Evolutionary conservation across 2,797 vertebrate genomes (phyloP).

Genomic region (Malurus leucopterus): DNA sequence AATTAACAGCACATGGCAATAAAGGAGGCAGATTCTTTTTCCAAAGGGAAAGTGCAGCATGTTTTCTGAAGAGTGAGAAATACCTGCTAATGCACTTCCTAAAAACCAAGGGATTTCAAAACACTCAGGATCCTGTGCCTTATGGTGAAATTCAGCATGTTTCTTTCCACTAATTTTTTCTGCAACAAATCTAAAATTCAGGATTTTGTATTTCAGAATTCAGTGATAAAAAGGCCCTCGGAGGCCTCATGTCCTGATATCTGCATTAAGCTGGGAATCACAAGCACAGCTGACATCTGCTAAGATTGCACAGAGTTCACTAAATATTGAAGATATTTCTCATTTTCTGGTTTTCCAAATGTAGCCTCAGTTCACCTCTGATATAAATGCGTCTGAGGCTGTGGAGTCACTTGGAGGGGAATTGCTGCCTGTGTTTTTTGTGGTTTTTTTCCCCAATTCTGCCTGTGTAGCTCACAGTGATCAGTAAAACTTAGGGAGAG

Average conservation of each 20-base stretch:
- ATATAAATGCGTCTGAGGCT: neutral
- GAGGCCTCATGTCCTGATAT: neutral
- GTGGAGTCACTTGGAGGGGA: accelerated
- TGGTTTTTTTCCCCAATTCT: neutral
- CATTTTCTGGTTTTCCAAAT: neutral
- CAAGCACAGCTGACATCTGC: neutral
- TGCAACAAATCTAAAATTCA: neutral
- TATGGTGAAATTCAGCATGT: accelerated
- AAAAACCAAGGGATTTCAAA: neutral
- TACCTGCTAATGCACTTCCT: neutral
- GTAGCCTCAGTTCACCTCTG: neutral
- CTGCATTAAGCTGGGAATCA: neutral
- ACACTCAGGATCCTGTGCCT: accelerated
- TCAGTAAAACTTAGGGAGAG: neutral
- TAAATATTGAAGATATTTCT: neutral
- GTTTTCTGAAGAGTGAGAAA: neutral
- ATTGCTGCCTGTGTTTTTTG: accelerated
- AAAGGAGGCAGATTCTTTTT: neutral
- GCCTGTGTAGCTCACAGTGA: neutral
- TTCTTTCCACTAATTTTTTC: neutral
- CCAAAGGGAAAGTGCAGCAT: neutral
- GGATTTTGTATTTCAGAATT: neutral
- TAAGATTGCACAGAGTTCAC: neutral
- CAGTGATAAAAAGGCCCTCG: neutral
- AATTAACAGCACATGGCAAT: neutral